Percentiles rank a stretch among this genome's conserved stretches.
Evolutionary conservation across 2,888 invertebrate species (phyloP).

Genomic region (Watsonalla cultraria): DNA sequence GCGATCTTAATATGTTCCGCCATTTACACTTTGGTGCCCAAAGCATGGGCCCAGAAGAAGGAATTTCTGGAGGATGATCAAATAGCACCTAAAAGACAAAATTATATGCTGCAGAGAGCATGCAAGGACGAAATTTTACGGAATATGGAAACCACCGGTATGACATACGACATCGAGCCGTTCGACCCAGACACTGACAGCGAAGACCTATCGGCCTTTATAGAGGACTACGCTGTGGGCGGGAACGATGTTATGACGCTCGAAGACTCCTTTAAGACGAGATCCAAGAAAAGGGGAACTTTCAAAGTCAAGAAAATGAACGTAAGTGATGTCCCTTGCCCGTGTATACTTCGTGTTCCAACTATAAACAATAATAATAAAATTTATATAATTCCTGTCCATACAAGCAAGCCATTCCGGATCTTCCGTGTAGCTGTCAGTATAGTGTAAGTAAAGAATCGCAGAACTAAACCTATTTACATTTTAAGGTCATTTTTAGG

Average conservation of each 20-base stretch:
- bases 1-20: constrained; percentile 37
- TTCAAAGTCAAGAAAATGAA: constrained; percentile 48
- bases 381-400: constrained; percentile 6
- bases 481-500: not conserved
- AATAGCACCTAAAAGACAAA: constrained; percentile 49
- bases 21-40: constrained; percentile 42
- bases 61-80: constrained; percentile 52
- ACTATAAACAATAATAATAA: constrained; percentile 8
- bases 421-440: constrained; percentile 45
- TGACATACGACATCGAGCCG: constrained; percentile 33
- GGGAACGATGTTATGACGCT: constrained; percentile 60
- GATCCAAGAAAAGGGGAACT: constrained; percentile 62
- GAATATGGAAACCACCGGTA: constrained; percentile 34
- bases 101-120: constrained; percentile 48
- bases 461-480: not conserved
- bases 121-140: constrained; percentile 39
- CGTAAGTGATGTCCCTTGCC: constrained; percentile 31
- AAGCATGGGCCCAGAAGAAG: constrained; percentile 40
- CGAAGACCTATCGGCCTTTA: constrained; percentile 54
- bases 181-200: constrained; percentile 36
- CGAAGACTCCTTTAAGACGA: constrained; percentile 65
- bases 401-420: constrained; percentile 45
- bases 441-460: constrained; percentile 31
- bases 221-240: constrained; percentile 66
- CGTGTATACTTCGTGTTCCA: no score